Percentiles rank a stretch among this genome's conserved stretches.
Conservation (phyloP, 2,888 invertebrate genomes). For the Oligia strigilis region DNA sequence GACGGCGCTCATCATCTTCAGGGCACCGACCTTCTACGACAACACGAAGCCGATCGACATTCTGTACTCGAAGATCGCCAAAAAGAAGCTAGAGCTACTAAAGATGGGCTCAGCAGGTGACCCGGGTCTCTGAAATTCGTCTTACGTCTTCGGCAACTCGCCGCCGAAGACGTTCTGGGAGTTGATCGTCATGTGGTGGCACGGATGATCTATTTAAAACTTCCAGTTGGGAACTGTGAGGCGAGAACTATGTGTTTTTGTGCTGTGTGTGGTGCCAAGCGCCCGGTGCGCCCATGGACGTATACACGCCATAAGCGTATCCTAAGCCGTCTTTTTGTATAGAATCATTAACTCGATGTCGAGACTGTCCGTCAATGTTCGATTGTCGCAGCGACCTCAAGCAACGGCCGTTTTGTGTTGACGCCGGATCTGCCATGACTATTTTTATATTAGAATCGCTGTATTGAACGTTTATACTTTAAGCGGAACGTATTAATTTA, state of each 20-base stretch:
- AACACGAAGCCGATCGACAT: constrained; percentile 97
- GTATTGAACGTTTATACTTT: constrained; percentile 79
- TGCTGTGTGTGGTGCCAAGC: constrained; percentile 89
- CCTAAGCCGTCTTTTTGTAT: constrained; percentile 89
- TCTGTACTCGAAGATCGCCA: constrained; percentile 97
- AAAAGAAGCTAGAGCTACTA: constrained; percentile 96
- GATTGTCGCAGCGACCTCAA: constrained; percentile 78
- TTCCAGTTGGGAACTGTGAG: constrained; percentile 84
- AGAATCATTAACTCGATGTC: constrained; percentile 78
- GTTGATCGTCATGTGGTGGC: constrained; percentile 91
- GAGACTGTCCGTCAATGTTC: constrained; percentile 87
- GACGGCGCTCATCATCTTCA: constrained; percentile 96
- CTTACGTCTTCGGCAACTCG: constrained; percentile 93
- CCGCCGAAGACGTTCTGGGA: constrained; percentile 92
- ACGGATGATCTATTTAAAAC: constrained; percentile 88
- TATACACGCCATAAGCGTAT: constrained; percentile 81
- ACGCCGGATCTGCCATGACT: constrained; percentile 83
- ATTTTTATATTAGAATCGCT: constrained; percentile 88
- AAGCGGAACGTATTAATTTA: constrained; percentile 80
- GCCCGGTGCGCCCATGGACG: constrained; percentile 85
- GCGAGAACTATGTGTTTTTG: constrained; percentile 85
- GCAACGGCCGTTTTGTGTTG: constrained; percentile 80
- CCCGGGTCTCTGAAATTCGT: constrained; percentile 93
- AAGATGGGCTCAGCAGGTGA: constrained; percentile 95
- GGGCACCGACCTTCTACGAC: constrained; percentile 98